phyloP scores from a whole-genome alignment of 2,888 invertebrate genomes.

The Eupsilia transversa region DNA sequence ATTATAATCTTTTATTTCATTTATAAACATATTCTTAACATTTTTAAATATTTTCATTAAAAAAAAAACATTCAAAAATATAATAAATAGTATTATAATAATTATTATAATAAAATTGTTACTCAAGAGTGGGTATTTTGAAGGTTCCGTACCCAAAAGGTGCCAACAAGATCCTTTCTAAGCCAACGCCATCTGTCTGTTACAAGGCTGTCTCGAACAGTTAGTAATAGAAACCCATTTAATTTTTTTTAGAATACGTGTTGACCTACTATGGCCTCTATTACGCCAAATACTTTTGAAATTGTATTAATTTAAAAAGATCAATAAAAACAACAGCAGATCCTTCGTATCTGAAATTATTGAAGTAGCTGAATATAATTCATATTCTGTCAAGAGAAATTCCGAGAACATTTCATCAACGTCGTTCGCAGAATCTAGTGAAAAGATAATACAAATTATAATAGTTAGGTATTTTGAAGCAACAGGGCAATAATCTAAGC shows the following conservation, averaged over 20 bases:
- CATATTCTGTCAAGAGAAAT: background rate
- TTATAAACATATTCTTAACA: too few relatives aligned
- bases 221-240: background rate
- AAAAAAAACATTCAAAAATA: too few relatives aligned
- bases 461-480: slow-evolving; percentile 14
- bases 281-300: background rate
- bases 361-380: slow-evolving; percentile 3
- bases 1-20: too few relatives aligned
- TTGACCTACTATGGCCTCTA: background rate
- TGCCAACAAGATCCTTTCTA: background rate
- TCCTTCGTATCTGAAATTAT: background rate
- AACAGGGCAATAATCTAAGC: slow-evolving; percentile 31
- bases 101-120: background rate
- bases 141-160: background rate
- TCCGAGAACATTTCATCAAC: slow-evolving; percentile 21
- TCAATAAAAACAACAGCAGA: background rate
- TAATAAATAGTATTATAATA: too few relatives aligned
- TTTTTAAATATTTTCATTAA: too few relatives aligned
- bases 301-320: background rate
- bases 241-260: background rate
- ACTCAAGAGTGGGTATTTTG: background rate
- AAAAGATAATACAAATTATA: slow-evolving; percentile 26
- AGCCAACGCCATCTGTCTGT: background rate
- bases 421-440: slow-evolving; percentile 4
- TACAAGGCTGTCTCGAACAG: background rate